phyloP scores from a whole-genome alignment of 2,113 vertebrate species.

The Oreochromis spilurus region DNA sequence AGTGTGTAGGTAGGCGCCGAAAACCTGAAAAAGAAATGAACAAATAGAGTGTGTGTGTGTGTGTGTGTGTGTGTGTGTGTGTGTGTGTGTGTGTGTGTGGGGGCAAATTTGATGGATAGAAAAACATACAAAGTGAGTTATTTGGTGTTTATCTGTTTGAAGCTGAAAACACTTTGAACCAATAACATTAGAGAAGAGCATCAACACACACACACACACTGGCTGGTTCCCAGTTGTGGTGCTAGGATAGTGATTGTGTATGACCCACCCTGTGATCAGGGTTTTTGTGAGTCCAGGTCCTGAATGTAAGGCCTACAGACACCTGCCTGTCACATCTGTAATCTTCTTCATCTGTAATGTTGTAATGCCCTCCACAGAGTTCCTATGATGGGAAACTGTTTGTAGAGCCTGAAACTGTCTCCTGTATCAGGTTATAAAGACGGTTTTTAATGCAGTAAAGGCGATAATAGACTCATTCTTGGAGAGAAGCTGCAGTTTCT shows the following conservation, averaged over 20 bases:
- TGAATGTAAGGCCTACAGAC: neutral
- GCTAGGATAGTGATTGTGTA: neutral
- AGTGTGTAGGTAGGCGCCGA: conserved; percentile 27
- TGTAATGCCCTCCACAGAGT: neutral
- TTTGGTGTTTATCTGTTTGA: conserved; percentile 35
- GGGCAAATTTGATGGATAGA: neutral
- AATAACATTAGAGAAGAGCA: conserved; percentile 32
- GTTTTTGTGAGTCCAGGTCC: neutral
- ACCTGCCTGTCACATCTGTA: neutral
- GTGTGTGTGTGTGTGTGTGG: neutral
- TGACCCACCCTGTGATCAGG: neutral
- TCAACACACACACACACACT: neutral
- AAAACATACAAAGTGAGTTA: neutral
- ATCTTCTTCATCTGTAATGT: neutral
- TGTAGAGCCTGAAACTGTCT: neutral
- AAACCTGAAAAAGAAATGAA: conserved; percentile 17
- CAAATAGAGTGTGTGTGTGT: neutral
- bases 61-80: neutral
- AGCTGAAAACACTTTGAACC: conserved; percentile 34
- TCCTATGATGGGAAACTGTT: neutral
- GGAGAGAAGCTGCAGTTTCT: neutral
- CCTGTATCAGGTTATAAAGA: neutral
- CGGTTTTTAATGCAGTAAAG: neutral
- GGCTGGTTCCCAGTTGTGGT: neutral
- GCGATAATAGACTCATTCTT: neutral